Evolutionary conservation across 2,797 vertebrate species (phyloP).

Genomic region (Acanthornis magna): DNA sequence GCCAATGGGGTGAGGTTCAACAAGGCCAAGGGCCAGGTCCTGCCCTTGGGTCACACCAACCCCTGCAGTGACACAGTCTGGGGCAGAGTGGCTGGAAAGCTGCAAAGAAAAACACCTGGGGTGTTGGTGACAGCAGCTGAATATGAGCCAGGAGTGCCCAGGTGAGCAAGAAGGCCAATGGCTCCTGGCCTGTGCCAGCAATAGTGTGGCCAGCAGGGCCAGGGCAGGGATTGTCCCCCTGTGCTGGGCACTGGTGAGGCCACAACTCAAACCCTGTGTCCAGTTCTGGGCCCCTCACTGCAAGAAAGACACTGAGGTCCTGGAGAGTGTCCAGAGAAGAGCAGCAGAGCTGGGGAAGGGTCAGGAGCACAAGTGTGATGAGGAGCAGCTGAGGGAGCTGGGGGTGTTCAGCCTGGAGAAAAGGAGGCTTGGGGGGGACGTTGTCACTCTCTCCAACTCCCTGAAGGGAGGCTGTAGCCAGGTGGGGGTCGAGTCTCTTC

Average conservation of each 20-base stretch:
- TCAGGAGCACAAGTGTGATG: not conserved
- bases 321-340: rapidly evolving
- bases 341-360: rapidly evolving
- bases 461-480: not conserved
- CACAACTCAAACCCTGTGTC: rapidly evolving
- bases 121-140: not conserved
- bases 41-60: not conserved
- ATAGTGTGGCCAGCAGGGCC: not conserved
- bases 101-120: too few species aligned
- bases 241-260: not conserved
- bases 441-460: rapidly evolving
- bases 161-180: not conserved
- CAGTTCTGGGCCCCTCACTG: not conserved
- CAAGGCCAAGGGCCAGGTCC: not conserved
- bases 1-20: not conserved
- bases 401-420: not conserved
- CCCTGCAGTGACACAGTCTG: rapidly evolving
- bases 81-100: not conserved
- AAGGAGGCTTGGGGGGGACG: not conserved
- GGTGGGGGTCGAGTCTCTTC: rapidly evolving
- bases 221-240: not conserved
- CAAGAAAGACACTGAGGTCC: not conserved
- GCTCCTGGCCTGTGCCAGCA: not conserved
- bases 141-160: not conserved
- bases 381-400: not conserved